Conservation (phyloP, 1,140 invertebrate genomes). For the Oedothorax gibbosus region DNA sequence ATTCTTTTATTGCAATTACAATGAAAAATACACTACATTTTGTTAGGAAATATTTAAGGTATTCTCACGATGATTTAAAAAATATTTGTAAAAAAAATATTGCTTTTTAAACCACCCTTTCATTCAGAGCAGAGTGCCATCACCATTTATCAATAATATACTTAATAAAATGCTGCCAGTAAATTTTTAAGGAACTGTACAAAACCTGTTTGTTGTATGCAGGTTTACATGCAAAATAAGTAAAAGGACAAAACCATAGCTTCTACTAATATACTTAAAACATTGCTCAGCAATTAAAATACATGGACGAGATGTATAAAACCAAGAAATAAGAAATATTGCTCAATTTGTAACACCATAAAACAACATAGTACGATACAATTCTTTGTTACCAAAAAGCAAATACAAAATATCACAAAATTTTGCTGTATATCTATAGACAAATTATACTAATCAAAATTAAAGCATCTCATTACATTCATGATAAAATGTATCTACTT, state of each 20-base stretch:
- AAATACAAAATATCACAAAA: conserved; percentile 35
- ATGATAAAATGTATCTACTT: no score
- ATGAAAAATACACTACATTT: not conserved
- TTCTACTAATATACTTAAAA: not conserved
- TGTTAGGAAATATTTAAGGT: not conserved
- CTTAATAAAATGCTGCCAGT: conserved; percentile 10
- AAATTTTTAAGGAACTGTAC: conserved; percentile 34
- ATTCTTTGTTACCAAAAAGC: not conserved
- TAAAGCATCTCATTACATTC: no score
- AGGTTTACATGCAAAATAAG: not conserved
- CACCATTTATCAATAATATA: no score
- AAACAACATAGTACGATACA: conserved; percentile 5
- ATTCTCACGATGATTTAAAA: not conserved
- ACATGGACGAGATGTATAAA: not conserved
- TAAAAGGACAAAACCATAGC: conserved; percentile 10
- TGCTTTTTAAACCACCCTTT: not conserved
- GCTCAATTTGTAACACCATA: not conserved
- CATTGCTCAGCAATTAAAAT: conserved; percentile 32
- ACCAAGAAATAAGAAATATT: conserved; percentile 23
- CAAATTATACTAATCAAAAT: not conserved
- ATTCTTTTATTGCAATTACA: not conserved
- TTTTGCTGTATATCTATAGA: not conserved
- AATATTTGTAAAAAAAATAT: not conserved
- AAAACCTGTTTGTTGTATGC: conserved; percentile 1
- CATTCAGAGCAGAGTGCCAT: not conserved